Percentiles rank a stretch among this genome's conserved stretches.
Conservation (phyloP, 2,113 vertebrate genomes). For the Campylomormyrus numenius region DNA sequence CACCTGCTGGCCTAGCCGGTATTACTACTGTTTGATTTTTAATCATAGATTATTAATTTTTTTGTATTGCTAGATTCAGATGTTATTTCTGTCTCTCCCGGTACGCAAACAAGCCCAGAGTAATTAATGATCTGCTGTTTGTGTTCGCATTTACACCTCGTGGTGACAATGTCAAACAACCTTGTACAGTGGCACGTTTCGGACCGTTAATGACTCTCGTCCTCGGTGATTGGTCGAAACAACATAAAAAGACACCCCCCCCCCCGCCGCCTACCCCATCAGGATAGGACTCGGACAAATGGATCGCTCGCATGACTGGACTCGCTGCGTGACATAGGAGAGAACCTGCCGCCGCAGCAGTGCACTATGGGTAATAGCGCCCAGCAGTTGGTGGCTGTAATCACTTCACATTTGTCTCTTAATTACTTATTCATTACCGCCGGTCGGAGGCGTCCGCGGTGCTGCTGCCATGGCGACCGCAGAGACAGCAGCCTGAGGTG, state of each 20-base stretch:
- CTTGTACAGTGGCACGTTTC: not conserved
- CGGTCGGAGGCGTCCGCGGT: not conserved
- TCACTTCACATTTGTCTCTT: constrained; percentile 18
- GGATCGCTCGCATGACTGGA: not conserved
- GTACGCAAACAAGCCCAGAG: not conserved
- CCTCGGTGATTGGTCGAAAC: not conserved
- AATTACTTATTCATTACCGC: constrained; percentile 18
- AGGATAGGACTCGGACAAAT: not conserved
- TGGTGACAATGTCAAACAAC: not conserved
- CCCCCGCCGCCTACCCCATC: not conserved
- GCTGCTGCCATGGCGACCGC: not conserved
- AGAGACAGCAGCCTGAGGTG: not conserved
- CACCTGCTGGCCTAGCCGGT: too few species aligned
- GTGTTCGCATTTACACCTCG: not conserved
- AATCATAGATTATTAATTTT: not conserved
- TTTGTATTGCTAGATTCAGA: not conserved
- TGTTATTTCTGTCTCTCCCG: not conserved
- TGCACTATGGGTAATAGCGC: not conserved
- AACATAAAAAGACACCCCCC: not conserved
- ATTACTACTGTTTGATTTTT: not conserved
- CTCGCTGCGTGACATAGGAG: not conserved
- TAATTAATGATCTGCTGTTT: constrained; percentile 8
- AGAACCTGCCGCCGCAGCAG: not conserved
- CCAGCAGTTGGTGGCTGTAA: not conserved
- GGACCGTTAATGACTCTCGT: not conserved